These are phyloP conservation scores for Muricea muricata DNA, from an alignment of 92 coral and sea anemone genomes.

Conservation along the genomic window DNA sequence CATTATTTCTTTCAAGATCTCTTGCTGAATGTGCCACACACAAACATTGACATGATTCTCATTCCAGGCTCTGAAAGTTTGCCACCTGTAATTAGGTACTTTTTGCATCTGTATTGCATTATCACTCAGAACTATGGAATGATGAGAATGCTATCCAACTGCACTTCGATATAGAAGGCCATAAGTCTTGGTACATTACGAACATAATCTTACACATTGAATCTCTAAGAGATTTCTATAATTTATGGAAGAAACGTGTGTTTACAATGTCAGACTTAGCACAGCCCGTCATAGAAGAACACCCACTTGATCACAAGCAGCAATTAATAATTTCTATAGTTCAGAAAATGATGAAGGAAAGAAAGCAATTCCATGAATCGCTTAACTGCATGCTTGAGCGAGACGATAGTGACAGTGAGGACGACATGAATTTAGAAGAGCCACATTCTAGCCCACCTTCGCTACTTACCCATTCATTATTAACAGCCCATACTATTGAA, in stretches of 20 bases:
- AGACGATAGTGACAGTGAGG: neutral
- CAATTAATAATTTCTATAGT: neutral
- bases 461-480: neutral
- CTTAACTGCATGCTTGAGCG: neutral
- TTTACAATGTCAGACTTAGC: neutral
- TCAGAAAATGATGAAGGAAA: neutral
- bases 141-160: neutral
- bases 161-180: neutral
- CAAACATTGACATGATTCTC: neutral
- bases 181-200: neutral
- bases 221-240: neutral
- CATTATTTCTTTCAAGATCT: constrained; percentile 16
- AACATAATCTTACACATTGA: neutral
- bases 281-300: too few relatives aligned
- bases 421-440: too few relatives aligned
- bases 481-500: neutral
- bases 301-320: neutral
- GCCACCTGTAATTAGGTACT: neutral
- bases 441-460: neutral
- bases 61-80: neutral
- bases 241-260: too few relatives aligned
- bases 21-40: neutral
- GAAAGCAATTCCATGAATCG: neutral
- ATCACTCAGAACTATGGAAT: neutral
- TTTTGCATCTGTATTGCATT: neutral